phyloP scores from a whole-genome alignment of 2,113 vertebrate species.

The Cyprinodon variegatus region DNA sequence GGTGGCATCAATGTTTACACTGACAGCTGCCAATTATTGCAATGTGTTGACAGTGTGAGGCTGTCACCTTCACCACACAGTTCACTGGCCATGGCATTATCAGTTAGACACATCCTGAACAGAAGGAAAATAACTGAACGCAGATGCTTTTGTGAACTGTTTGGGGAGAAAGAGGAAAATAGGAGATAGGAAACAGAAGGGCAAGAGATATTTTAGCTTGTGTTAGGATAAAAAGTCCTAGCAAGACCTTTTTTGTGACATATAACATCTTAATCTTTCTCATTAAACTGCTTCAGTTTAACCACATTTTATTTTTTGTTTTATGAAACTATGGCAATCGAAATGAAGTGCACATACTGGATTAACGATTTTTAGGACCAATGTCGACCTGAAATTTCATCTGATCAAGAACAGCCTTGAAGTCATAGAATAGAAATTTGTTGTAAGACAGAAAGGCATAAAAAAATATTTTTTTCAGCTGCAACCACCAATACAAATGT shows the following conservation, averaged over 20 bases:
- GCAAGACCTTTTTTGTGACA: background rate
- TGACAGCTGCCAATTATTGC: conserved; percentile 40
- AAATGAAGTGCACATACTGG: background rate
- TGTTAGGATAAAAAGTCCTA: background rate
- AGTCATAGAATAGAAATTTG: no score
- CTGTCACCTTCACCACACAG: conserved; percentile 33
- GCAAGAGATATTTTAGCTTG: background rate
- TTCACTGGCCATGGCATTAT: conserved; percentile 14
- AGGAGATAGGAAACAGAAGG: conserved; percentile 2
- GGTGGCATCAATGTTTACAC: conserved; percentile 40
- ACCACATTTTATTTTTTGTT: background rate
- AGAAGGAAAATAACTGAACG: conserved; percentile 4
- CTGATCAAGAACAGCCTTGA: no score
- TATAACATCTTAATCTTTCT: background rate
- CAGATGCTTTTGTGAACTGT: conserved; percentile 4
- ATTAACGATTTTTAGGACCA: background rate
- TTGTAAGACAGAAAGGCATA: no score
- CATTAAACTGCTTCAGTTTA: background rate
- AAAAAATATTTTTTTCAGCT: no score
- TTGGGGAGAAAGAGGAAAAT: background rate
- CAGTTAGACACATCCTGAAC: background rate
- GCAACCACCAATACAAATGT: no score
- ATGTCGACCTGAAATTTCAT: no score
- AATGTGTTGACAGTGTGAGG: conserved; percentile 25
- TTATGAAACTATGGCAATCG: background rate